Evolutionary conservation across 2,113 vertebrate genomes (phyloP).

Genomic region (Alethe castanea): DNA sequence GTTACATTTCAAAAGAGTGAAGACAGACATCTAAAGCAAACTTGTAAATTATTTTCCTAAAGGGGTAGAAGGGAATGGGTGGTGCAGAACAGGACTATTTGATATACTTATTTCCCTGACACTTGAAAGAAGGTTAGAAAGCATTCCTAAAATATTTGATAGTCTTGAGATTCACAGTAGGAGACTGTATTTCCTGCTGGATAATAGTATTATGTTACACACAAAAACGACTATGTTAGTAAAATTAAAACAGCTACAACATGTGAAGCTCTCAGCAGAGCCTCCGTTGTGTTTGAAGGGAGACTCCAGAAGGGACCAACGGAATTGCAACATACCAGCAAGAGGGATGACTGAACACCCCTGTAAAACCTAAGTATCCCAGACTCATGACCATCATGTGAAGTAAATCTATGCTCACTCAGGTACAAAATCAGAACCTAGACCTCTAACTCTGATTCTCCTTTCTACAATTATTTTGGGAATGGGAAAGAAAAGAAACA

Average conservation of each 20-base stretch:
- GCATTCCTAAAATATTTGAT: neutral
- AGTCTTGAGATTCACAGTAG: neutral
- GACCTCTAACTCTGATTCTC: neutral
- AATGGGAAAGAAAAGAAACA: neutral
- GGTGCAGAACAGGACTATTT: neutral
- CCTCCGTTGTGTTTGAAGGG: neutral
- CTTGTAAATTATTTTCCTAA: neutral
- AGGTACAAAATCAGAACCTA: neutral
- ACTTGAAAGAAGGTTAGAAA: neutral
- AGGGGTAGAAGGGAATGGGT: neutral
- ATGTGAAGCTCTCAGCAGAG: neutral
- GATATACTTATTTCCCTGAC: neutral
- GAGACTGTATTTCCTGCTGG: neutral
- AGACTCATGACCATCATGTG: neutral
- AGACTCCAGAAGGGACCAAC: neutral
- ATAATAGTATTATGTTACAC: neutral
- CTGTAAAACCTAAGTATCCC: neutral
- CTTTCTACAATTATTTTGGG: neutral
- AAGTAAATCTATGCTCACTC: neutral
- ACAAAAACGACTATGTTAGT: fast-evolving
- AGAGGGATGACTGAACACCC: neutral
- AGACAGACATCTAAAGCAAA: neutral
- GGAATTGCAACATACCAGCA: neutral
- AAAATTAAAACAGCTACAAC: neutral
- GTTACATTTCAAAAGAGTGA: neutral